phyloP scores from a whole-genome alignment of 2,113 vertebrate genomes.

The Onychorhynchus coronatus region DNA sequence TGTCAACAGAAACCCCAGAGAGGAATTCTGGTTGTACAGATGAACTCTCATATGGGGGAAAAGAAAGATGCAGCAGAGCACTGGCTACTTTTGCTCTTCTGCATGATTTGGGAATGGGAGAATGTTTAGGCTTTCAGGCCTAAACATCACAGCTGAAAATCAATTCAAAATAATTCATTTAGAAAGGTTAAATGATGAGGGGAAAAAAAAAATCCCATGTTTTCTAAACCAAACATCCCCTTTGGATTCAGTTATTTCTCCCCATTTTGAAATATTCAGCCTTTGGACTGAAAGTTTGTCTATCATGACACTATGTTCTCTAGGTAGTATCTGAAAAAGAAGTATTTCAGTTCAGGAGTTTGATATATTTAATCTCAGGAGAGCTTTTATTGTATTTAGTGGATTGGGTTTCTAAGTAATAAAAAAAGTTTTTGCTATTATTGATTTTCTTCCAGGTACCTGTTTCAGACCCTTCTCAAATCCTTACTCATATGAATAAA shows the following conservation, averaged over 20 bases:
- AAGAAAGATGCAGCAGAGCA: not conserved
- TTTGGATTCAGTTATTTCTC: not conserved
- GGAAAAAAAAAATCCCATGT: fast-evolving
- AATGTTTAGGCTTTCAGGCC: not conserved
- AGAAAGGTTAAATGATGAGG: not conserved
- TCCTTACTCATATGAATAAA: not conserved
- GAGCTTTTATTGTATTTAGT: not conserved
- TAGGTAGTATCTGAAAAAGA: not conserved
- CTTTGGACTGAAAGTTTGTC: not conserved
- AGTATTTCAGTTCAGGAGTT: not conserved
- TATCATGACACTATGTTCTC: not conserved
- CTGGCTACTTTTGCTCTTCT: not conserved
- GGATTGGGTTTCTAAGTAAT: not conserved
- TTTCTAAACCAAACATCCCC: not conserved
- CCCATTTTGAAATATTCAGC: not conserved
- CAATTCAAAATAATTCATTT: not conserved
- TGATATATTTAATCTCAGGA: not conserved
- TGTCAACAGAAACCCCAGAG: not conserved
- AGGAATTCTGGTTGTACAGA: not conserved
- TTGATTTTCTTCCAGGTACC: not conserved
- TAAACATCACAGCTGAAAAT: not conserved
- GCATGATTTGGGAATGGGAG: not conserved
- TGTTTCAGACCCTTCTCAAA: not conserved
- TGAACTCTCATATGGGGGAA: not conserved
- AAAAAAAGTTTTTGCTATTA: not conserved